Conservation (phyloP, 2,113 vertebrate genomes). For the Marcusenius ussheri region DNA sequence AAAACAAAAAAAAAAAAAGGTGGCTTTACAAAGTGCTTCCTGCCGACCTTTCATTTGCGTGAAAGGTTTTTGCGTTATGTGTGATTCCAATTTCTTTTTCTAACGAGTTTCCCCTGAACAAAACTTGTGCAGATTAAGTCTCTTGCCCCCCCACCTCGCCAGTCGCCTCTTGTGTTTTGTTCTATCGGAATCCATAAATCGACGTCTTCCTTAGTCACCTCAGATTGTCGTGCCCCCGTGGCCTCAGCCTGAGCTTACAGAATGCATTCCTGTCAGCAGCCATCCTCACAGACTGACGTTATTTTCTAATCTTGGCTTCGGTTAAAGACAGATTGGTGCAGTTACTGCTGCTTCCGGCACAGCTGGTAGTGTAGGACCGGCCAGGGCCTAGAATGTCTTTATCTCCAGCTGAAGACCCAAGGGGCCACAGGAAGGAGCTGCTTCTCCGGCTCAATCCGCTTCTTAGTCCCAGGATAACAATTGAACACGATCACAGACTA, state of each 20-base stretch:
- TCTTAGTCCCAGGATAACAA: neutral
- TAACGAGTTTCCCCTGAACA: neutral
- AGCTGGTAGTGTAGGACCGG: neutral
- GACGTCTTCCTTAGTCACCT: neutral
- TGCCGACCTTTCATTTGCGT: neutral
- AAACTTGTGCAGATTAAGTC: neutral
- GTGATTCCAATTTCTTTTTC: neutral
- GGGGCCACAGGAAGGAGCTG: neutral
- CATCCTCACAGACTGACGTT: neutral
- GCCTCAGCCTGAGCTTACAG: neutral
- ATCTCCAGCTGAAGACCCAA: neutral
- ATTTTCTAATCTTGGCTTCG: neutral
- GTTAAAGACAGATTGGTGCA: neutral
- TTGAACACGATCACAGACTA: neutral
- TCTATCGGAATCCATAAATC: neutral
- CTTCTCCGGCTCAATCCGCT: neutral
- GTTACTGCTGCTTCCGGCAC: neutral
- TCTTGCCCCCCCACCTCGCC: neutral
- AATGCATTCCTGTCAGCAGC: neutral
- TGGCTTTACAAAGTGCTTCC: neutral
- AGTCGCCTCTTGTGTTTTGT: neutral
- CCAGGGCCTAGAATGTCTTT: neutral
- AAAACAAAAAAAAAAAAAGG: neutral
- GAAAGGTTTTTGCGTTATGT: neutral
- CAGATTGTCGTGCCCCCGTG: neutral